Conservation (phyloP, 2,113 vertebrate genomes). For the Eudyptes chrysolophus region DNA sequence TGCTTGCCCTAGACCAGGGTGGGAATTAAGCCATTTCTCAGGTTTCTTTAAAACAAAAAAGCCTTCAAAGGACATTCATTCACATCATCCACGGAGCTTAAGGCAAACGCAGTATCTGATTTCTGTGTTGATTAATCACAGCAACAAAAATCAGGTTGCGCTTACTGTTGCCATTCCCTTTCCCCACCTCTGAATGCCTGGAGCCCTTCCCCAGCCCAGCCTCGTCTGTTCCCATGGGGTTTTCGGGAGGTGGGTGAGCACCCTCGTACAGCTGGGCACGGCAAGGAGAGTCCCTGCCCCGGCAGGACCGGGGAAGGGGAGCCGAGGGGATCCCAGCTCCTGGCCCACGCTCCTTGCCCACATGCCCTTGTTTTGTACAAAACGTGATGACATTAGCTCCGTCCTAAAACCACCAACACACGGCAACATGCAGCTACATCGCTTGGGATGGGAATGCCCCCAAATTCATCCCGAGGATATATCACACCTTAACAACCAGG, state of each 20-base stretch:
- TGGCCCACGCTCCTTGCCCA: rapidly evolving
- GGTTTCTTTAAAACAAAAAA: neutral
- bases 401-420: neutral
- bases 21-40: neutral
- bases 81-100: neutral
- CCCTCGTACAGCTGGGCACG: rapidly evolving
- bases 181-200: neutral
- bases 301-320: neutral
- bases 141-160: neutral
- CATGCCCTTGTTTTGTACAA: neutral
- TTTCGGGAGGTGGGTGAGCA: neutral
- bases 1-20: neutral
- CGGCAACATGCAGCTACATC: rapidly evolving
- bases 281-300: rapidly evolving
- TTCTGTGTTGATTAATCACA: neutral
- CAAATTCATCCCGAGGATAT: neutral
- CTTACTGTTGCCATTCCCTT: neutral
- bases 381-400: rapidly evolving
- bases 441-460: rapidly evolving
- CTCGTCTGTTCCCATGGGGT: rapidly evolving
- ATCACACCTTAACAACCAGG: neutral
- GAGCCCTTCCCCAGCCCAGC: rapidly evolving
- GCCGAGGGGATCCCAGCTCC: neutral
- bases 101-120: neutral
- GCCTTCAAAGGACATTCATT: neutral